Base-by-base conservation (phyloP, 2,888 invertebrate species). In the Caenorhabditis doughertyi region DNA sequence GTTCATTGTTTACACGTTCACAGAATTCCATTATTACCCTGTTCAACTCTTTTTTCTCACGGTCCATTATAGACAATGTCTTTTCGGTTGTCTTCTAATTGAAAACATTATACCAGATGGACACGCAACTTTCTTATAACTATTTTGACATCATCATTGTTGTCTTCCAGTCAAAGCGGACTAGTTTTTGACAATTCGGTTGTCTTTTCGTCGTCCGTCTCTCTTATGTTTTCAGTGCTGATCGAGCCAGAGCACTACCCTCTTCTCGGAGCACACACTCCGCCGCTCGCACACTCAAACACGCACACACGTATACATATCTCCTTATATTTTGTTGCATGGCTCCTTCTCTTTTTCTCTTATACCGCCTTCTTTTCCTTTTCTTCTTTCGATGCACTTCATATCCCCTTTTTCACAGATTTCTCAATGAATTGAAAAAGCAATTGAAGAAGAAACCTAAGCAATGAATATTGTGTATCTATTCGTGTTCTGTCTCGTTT, bases 1-100 rank as follows among this genome's bases (percentile, higher is more conserved):
- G 73, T 73, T 73, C 55, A 73, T 65, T 73, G 73, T 73, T 64
- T 73, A 73, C 73, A 73, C 73, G 55, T 73, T 73, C 64, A 39
- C 49, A 53, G 73, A 35, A 51, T 55, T 23, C 32, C 51, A 7
- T 23, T 25, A 16, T 32, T 21, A 13, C 8, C n/a, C 44, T 29
- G 39, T 60, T 42, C 23, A 27, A 3, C 23, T 21, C 18, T 23
- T 49, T 32, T 16, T 29, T 39, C n/a, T 23, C 21, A 7, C 29
- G 21, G 29, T 23, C 39, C 27, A 29, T 58, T 32, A 25, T 18
- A 18, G 11, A 23, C 39, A 39, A 7, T 32, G 21, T 5, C 7
- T 18, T 8, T 51, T 56, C 47, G 1, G 18, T 2, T 47, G 13
- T 7, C 44, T 35, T 51, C 27, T 9, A 16, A 39, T 32, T 13